Base-by-base conservation (phyloP, 2,888 invertebrate species). In the Leucozona laternaria region DNA sequence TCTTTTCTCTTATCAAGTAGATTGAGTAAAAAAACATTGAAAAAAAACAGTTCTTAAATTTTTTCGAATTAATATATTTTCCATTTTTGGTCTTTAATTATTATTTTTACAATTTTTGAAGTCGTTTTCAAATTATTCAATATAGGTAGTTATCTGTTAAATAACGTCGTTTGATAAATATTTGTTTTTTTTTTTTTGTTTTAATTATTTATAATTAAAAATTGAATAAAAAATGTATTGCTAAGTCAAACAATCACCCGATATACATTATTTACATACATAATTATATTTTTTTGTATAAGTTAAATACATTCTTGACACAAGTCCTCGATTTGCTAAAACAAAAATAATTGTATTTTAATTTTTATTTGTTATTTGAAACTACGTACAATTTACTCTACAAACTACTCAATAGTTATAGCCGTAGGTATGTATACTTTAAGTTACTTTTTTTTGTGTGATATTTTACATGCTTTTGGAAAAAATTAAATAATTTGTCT, bases 11-110 rank as follows among this genome's bases (percentile, higher is more conserved):
- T 55, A n/a, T 15, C 17, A 40, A 53, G 5, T 64, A 8, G 17
- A 43, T 43, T 64, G 20, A 34, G n/a, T 57, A 28, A 10, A 45
- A 34, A 22, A 62, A 70, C 2, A 50, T 28, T 0, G 4, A 25
- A 78, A 75, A 70, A 76, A 76, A 71, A 79, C 76, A 37, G 68
- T 55, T 60, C 58, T 79, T 55, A 11, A 60, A 68, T 73, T 75
- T 79, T 71, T 79, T 86, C 64, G 78, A 70, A 75, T 77, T 81
- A 81, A 73, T 86, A 86, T 86, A 78, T 75, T 78, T 79, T 71
- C 71, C 50, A 48, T 55, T 64, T 77, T 84, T 86, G 86, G 86
- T 86, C 86, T 75, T 86, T 58, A 86, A 78, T 68, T 37, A 78
- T 48, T 34, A 5, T 43, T 78, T 82, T 70, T 76, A 82, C 82